Conservation (phyloP, 2,113 vertebrate species). For the Dunckerocampus dactyliophorus region DNA sequence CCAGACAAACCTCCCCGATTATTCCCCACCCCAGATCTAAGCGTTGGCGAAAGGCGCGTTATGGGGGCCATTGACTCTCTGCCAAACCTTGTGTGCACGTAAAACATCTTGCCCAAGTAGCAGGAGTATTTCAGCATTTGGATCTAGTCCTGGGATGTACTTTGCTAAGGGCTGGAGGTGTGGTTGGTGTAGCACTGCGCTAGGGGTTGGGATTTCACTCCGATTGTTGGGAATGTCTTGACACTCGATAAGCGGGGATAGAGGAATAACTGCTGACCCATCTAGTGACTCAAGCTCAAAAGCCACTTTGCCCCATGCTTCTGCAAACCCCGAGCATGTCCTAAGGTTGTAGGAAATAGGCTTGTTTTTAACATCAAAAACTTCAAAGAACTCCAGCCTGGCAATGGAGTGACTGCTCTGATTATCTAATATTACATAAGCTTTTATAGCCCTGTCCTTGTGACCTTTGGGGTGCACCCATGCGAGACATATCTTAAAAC, state of each 20-base stretch:
- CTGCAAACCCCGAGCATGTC: slow-evolving; percentile 13
- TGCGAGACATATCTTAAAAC: slow-evolving; percentile 31
- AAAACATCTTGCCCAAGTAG: slow-evolving; percentile 20
- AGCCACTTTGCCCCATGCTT: background rate
- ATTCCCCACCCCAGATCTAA: slow-evolving; percentile 39
- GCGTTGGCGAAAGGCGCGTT: slow-evolving; percentile 30
- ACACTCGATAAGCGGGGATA: slow-evolving; percentile 10
- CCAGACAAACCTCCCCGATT: slow-evolving; percentile 20
- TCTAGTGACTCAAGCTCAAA: slow-evolving; percentile 3
- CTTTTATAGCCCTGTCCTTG: slow-evolving; percentile 1
- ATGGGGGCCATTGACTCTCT: slow-evolving; percentile 28
- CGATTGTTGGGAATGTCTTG: slow-evolving; percentile 10
- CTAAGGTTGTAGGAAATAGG: background rate
- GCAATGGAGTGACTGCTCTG: slow-evolving; percentile 33
- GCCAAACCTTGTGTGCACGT: slow-evolving; percentile 1
- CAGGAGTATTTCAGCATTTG: slow-evolving; percentile 1
- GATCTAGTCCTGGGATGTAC: background rate
- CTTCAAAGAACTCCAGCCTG: slow-evolving; percentile 11
- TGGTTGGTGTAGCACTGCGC: background rate
- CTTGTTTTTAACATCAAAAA: background rate
- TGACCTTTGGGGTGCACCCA: background rate
- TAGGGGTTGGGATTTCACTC: background rate
- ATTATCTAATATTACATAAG: slow-evolving; percentile 25
- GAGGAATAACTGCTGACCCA: background rate
- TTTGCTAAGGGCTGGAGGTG: background rate